phyloP scores from a whole-genome alignment of 2,797 vertebrate species.

The Hyperoplus lanceolatus region DNA sequence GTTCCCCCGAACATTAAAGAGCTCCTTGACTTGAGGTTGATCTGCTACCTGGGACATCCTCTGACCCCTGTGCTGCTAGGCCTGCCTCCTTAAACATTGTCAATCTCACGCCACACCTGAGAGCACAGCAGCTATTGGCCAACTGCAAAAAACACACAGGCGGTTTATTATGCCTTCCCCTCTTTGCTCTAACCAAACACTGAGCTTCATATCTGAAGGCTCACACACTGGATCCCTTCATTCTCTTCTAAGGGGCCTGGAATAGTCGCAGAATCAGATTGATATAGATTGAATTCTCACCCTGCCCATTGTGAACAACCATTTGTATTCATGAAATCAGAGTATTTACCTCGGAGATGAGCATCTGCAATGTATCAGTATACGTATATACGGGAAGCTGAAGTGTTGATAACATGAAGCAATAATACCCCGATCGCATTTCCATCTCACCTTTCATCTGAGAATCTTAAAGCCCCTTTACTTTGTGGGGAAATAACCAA shows the following conservation, averaged over 20 bases:
- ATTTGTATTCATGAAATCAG: conserved; percentile 85
- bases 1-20: conserved; percentile 79
- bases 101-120: conserved; percentile 72
- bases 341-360: conserved; percentile 83
- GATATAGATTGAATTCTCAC: conserved; percentile 81
- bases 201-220: conserved; percentile 71
- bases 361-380: conserved; percentile 78
- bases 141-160: conserved; percentile 67
- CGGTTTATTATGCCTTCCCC: conserved; percentile 72
- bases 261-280: conserved; percentile 75
- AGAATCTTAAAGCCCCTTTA: conserved; percentile 76
- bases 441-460: conserved; percentile 84
- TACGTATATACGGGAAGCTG: conserved; percentile 67
- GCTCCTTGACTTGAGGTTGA: conserved; percentile 72
- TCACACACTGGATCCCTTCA: conserved; percentile 62
- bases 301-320: conserved; percentile 73
- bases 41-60: conserved; percentile 75
- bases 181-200: conserved; percentile 76
- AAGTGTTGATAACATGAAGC: conserved; percentile 82
- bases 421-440: conserved; percentile 78
- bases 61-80: conserved; percentile 71
- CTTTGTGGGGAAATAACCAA: conserved; percentile 77
- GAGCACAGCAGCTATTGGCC: conserved; percentile 70
- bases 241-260: conserved; percentile 66
- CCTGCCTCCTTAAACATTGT: conserved; percentile 76